These are phyloP conservation scores for Micronisus gabar DNA, from an alignment of 2,113 vertebrate species.

Conservation along the genomic window DNA sequence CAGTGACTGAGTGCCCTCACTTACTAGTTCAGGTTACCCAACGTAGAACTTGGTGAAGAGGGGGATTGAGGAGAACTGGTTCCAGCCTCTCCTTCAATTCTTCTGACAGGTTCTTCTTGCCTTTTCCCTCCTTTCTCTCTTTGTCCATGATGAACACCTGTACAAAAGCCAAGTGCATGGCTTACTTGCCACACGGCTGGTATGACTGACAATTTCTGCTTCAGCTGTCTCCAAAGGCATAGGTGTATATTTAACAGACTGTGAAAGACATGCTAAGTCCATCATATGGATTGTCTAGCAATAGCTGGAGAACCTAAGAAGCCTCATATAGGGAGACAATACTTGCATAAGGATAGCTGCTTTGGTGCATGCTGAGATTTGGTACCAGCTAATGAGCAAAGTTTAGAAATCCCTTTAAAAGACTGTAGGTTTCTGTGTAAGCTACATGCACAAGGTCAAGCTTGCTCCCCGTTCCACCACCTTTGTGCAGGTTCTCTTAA, in stretches of 20 bases:
- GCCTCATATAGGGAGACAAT: neutral
- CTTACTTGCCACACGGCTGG: neutral
- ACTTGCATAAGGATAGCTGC: neutral
- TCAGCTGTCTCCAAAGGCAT: neutral
- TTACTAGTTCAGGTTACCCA: neutral
- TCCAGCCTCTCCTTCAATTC: neutral
- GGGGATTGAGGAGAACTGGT: neutral
- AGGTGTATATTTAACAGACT: neutral
- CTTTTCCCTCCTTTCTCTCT: neutral
- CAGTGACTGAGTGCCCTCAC: neutral
- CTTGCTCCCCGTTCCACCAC: neutral
- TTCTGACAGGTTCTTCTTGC: neutral
- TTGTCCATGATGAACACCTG: neutral
- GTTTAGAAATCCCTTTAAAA: neutral
- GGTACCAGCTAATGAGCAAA: neutral
- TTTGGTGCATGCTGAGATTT: neutral
- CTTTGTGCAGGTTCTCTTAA: neutral
- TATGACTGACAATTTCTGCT: neutral
- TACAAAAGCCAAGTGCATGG: neutral
- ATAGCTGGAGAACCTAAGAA: neutral
- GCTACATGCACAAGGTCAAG: neutral
- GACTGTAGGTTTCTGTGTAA: neutral
- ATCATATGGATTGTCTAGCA: neutral
- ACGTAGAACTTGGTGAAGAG: neutral
- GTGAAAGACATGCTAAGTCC: neutral